These are phyloP conservation scores for Discoglossus pictus DNA, from an alignment of 2,797 vertebrate genomes.

Conservation along the genomic window DNA sequence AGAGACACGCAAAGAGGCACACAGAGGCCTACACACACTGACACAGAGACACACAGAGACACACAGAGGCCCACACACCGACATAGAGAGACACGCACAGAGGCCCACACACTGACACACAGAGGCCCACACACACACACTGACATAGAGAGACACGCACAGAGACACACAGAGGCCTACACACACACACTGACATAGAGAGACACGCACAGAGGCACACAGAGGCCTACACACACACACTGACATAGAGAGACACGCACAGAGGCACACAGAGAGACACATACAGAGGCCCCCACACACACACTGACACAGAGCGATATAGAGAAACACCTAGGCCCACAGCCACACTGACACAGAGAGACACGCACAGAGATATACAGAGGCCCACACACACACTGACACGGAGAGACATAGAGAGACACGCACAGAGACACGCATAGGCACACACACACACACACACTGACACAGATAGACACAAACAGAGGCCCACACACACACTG, in stretches of 20 bases:
- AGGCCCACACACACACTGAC: not conserved
- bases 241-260: too few species aligned
- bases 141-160: not conserved
- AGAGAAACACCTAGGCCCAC: too few species aligned
- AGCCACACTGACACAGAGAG: not conserved
- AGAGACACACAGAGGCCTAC: slow-evolving; percentile 9
- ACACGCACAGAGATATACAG: not conserved
- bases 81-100: too few species aligned
- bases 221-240: too few species aligned
- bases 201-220: too few species aligned
- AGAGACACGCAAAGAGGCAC: not conserved
- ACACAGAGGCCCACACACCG: too few species aligned
- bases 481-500: too few species aligned
- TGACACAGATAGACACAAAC: too few species aligned
- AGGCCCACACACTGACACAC: not conserved
- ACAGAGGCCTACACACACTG: not conserved
- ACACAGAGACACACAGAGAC: too few species aligned
- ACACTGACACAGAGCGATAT: too few species aligned
- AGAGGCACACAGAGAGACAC: too few species aligned
- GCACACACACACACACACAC: slow-evolving; percentile 1
- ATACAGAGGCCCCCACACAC: not conserved
- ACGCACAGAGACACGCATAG: slow-evolving; percentile 7
- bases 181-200: not conserved
- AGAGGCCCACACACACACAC: not conserved
- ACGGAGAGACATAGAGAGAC: not conserved